Conservation (phyloP, 1,140 invertebrate genomes). For the Episyrphus balteatus region DNA sequence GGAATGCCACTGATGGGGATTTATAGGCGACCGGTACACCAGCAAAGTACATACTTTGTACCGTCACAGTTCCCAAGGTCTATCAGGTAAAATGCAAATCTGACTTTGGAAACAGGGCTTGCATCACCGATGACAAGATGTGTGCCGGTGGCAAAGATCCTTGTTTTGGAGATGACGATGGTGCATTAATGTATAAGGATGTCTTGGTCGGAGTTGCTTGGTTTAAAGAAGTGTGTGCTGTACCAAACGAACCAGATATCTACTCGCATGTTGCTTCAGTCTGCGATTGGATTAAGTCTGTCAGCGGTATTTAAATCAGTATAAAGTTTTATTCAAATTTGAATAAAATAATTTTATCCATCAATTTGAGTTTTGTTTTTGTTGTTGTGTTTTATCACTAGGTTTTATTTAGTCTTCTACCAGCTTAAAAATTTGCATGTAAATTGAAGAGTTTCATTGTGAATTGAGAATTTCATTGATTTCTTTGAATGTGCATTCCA, state of each 20-base stretch:
- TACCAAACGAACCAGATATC: slow-evolving; percentile 40
- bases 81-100: slow-evolving; percentile 24
- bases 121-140: slow-evolving; percentile 59
- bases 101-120: slow-evolving; percentile 31
- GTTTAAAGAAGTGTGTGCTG: slow-evolving; percentile 46
- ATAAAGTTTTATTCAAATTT: no score
- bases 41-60: slow-evolving; percentile 37
- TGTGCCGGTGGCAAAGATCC: slow-evolving; percentile 63
- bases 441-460: no score
- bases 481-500: no score
- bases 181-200: slow-evolving; percentile 29
- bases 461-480: no score
- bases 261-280: slow-evolving; percentile 42
- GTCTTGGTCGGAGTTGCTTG: slow-evolving; percentile 45
- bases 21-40: no score
- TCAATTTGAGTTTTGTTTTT: not conserved
- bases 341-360: not conserved
- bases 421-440: no score
- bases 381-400: no score
- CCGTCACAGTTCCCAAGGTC: slow-evolving; percentile 37
- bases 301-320: slow-evolving; percentile 12
- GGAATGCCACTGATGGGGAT: no score
- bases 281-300: slow-evolving; percentile 35
- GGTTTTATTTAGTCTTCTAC: no score
- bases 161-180: slow-evolving; percentile 49